Base-by-base conservation (phyloP, 53 echinoderm and acorn worm genomes). In the Holothuria scabra region DNA sequence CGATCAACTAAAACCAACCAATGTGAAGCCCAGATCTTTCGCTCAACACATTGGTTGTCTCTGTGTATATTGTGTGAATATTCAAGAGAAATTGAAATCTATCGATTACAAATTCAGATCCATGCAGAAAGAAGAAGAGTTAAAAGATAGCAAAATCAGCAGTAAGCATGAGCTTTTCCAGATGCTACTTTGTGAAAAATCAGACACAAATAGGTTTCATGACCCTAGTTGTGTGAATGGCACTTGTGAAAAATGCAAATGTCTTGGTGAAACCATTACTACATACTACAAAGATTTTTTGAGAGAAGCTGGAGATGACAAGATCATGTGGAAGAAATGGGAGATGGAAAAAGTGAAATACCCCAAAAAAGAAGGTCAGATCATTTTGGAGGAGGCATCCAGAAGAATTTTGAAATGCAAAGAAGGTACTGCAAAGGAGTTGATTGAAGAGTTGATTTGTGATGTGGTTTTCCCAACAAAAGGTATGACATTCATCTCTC, bases 1-100 rank as follows among this genome's bases (percentile, higher is more conserved):
- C 29, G 9, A 67, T 28, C 2, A 67, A 8, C 68, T 67, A 19
- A 67, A 67, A 18, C 68, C 68, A 9, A 28, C 28, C 8, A 67
- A 67, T 67, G 68, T 67, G 68, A 67, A 67, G 18, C 28, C 68
- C 28, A 8, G 10, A 25, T 67, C 68, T 67, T 18, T 11, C 33
- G 33, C 33, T 5, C 23, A 67, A 67, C 68, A 67, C 18, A 32
- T 67, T 67, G 68, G 9, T 32, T 67, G 68, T 18, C 68, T 67
- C 33, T 67, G 68, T 67, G 68, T 67, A 8, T 67, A 67, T 18
- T 67, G 68, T 67, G 68, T 67, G 9, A 67, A 67, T 28, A 32
- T 67, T 34, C 8, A 28, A 67, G 68, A 67, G 33, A 67, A 67
- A 67, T 34, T 67, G 19, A n/a, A 67, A n/a, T 11, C 25, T 5